phyloP scores from a whole-genome alignment of 2,888 invertebrate genomes.

The Bimastos eiseni region DNA sequence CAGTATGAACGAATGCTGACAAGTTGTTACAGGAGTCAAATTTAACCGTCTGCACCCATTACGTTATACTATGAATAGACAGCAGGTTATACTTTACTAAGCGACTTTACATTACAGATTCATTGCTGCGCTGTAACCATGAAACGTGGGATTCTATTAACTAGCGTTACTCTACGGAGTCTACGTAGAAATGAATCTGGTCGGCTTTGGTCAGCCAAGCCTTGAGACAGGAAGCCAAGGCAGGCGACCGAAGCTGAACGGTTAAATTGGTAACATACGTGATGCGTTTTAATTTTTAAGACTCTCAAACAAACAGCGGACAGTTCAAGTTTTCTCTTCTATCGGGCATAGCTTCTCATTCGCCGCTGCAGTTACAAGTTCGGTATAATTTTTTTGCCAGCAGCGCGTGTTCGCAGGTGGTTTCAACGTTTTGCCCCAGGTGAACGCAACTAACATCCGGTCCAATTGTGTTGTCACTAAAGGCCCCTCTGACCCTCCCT shows the following conservation, averaged over 20 bases:
- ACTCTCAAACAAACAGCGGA: neutral
- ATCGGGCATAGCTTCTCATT: neutral
- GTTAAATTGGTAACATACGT: neutral
- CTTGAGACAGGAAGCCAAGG: neutral
- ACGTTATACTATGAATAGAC: no score
- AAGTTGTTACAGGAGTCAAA: no score
- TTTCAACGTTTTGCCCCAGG: neutral
- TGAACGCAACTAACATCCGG: neutral
- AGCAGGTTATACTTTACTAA: no score
- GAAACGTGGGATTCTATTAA: neutral
- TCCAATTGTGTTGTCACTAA: neutral
- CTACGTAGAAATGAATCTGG: neutral
- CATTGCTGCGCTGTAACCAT: no score
- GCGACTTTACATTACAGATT: no score
- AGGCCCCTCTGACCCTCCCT: neutral
- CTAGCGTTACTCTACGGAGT: neutral
- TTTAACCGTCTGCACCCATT: no score
- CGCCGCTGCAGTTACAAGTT: neutral
- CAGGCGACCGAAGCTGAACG: neutral
- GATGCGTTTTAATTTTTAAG: neutral
- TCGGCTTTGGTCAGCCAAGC: neutral
- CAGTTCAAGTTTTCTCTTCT: neutral
- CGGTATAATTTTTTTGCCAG: neutral
- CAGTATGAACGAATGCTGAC: no score
- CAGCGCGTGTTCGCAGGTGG: neutral